Percentiles rank a stretch among this genome's conserved stretches.
Evolutionary conservation across 2,113 vertebrate genomes (phyloP).

Genomic region (Gnathonemus longibarbis): DNA sequence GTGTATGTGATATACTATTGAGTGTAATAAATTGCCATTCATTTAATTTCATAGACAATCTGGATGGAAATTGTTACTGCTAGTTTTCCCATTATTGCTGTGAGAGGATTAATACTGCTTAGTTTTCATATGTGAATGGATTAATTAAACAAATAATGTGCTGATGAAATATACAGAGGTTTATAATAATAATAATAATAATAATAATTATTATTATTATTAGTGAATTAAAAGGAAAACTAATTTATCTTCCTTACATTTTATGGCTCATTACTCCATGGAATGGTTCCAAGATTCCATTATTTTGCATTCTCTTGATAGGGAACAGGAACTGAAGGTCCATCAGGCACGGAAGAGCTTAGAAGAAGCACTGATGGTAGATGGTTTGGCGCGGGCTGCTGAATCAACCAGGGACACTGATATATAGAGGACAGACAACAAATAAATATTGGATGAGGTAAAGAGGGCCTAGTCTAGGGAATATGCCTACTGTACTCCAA

Average conservation of each 20-base stretch:
- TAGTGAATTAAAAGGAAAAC: background rate
- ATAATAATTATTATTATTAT: background rate
- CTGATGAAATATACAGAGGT: background rate
- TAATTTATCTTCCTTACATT: background rate
- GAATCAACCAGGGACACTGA: constrained; percentile 61
- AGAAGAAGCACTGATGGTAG: constrained; percentile 83
- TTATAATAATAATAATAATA: background rate
- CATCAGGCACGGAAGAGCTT: constrained; percentile 77
- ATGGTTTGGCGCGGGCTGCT: constrained; percentile 70
- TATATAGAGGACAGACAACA: constrained; percentile 57
- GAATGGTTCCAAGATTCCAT: background rate
- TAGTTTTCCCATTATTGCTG: background rate
- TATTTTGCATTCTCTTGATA: constrained; percentile 35
- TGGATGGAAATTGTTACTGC: background rate
- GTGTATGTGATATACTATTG: background rate
- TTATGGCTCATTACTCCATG: background rate
- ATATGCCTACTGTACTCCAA: background rate
- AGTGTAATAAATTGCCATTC: background rate
- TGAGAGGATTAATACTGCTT: background rate
- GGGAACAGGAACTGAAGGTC: constrained; percentile 86
- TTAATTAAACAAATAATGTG: background rate
- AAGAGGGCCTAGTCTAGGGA: background rate
- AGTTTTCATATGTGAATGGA: background rate
- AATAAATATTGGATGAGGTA: constrained; percentile 58
- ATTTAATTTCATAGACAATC: background rate